Percentiles rank a stretch among this genome's conserved stretches.
These are phyloP conservation scores for Agrotis puta DNA, from an alignment of 2,888 invertebrate species.

Conservation along the genomic window DNA sequence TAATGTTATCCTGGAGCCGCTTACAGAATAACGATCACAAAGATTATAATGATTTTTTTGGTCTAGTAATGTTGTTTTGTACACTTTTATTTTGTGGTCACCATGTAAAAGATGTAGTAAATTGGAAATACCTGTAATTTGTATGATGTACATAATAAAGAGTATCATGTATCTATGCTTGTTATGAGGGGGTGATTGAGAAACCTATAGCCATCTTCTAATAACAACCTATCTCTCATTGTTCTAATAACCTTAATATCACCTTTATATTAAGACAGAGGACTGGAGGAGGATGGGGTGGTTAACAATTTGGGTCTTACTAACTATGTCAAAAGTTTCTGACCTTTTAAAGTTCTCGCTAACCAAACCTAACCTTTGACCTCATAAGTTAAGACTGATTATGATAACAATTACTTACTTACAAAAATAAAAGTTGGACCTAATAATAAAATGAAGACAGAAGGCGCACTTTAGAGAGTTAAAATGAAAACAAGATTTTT, in stretches of 20 bases:
- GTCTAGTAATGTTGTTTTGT: no score
- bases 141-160: no score
- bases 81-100: no score
- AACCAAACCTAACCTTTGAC: conserved; percentile 40
- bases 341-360: conserved; percentile 34
- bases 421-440: conserved; percentile 28
- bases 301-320: not conserved
- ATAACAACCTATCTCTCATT: not conserved
- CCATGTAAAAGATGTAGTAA: no score
- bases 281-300: no score
- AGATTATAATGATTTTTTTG: no score
- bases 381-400: conserved; percentile 55
- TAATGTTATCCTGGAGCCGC: no score
- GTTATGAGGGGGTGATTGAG: no score
- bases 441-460: not conserved
- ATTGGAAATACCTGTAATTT: no score
- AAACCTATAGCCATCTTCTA: not conserved
- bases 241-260: not conserved
- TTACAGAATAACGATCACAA: no score
- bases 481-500: not conserved
- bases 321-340: conserved; percentile 24
- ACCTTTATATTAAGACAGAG: not conserved
- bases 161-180: no score
- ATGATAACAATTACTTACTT: conserved; percentile 58
- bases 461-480: conserved; percentile 12